Percentiles rank a stretch among this genome's conserved stretches.
Evolutionary conservation across 2,888 invertebrate species (phyloP).

Genomic region (Leuctra nigra): DNA sequence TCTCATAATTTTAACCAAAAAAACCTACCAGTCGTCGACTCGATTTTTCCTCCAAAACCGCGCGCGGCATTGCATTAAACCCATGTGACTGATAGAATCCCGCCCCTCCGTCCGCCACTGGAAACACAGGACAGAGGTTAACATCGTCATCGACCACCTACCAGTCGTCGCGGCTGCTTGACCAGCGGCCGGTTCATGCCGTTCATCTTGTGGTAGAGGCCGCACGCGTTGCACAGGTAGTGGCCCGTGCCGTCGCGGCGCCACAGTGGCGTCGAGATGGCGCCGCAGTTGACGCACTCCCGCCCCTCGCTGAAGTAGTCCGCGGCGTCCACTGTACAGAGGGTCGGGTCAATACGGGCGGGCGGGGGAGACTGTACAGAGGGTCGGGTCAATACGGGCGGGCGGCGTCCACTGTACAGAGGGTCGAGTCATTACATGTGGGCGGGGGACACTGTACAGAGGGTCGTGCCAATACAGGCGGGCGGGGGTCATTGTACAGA

Average conservation of each 20-base stretch:
- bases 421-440: too few relatives aligned
- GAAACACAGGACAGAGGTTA: constrained; percentile 16
- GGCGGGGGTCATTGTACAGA: too few relatives aligned
- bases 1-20: too few relatives aligned
- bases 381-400: too few relatives aligned
- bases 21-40: constrained; percentile 64
- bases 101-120: constrained; percentile 62
- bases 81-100: constrained; percentile 45
- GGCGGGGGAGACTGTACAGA: too few relatives aligned
- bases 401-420: constrained; percentile 17
- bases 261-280: constrained; percentile 90
- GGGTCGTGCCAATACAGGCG: too few relatives aligned
- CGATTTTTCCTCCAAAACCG: constrained; percentile 57
- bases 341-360: neutral
- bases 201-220: constrained; percentile 96
- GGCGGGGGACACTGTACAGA: too few relatives aligned
- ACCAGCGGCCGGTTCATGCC: constrained; percentile 88
- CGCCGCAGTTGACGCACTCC: constrained; percentile 67
- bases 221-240: constrained; percentile 99
- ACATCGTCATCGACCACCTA: constrained; percentile 46
- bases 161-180: constrained; percentile 87
- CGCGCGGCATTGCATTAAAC: constrained; percentile 55
- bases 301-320: constrained; percentile 46
- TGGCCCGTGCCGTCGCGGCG: constrained; percentile 97
- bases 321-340: constrained; percentile 18